Evolutionary conservation across 2,888 invertebrate species (phyloP), one percentile per base, ranked within the genome.

Genomic region (Hybos culiciformis): DNA sequence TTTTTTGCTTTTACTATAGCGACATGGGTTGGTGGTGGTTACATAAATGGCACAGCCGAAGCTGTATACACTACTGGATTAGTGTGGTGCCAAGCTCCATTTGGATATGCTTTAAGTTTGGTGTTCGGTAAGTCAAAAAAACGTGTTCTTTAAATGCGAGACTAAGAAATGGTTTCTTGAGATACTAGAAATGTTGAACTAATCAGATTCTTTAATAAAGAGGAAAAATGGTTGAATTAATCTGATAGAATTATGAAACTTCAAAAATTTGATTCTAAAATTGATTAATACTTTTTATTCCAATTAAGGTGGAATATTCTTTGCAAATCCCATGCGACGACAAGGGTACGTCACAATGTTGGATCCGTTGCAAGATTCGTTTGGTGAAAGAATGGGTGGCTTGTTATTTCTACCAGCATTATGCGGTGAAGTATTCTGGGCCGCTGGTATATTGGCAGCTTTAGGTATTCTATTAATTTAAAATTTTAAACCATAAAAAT

Each of bases 11-110:
- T 41, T 24, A 42, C 31, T 67, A 18, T 68, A 90, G 96, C 97
- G 37, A 98, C 97, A 14, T 98, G 98, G 97, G 97, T 98, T 41
- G 98, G 97, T 48, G 97, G 98, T 34, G 97, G 96, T 40, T 98
- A 97, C 71, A 98, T 98, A 66, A 98, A 98, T 66, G 97, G 97
- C 49, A 96, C 97, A 15, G 94, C 97, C 20, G 97, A 98, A 70
- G 88, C 87, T 37, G 90, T 97, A 57, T 96, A 90, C 70, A 88
- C 87, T 32, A 78, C 76, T 47, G 94, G 93, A 2, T 71, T 97
- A 58, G 80, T 94, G 34, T 96, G 94, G 92, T 96, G 96, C 67
- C 94, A 96, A 71, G 97, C 97, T 42, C 97, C 97, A n/a, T 88
- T 98, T 67, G 97, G 97, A 45, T 97, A 98, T 67, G 88, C 96